Evolutionary conservation across 2,888 invertebrate genomes (phyloP), one percentile per base, ranked within the genome.

Genomic region (Ypsolopha sequella): DNA sequence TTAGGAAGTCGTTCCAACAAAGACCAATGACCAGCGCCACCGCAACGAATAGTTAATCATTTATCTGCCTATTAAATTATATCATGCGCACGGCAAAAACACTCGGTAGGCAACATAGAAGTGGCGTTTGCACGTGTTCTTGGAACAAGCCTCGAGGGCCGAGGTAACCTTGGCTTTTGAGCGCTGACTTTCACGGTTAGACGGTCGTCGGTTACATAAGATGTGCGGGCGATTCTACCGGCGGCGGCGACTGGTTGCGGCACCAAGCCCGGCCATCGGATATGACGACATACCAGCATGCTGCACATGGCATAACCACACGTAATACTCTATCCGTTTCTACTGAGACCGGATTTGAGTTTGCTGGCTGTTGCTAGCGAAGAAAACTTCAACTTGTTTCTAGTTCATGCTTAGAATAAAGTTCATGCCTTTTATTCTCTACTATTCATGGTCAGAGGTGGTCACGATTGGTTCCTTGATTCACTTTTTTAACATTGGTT

Each of bases 171-270:
- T 86, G 86, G 85, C 82, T 84, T 84, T 85, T 84, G 82, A 84
- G 78, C 77, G 80, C 78, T 73, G 77, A 85, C 86, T 86, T 86
- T 86, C 86, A 86, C 85, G 86, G 85, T 86, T 85, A 84, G 84
- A 79, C 80, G 76, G 80, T 66, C 73, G 78, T 60, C 60, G 61
- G 70, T 81, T 84, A 82, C 78, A 80, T 82, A 81, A 85, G 84
- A 80, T 79, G 80, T 64, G 72, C 75, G 69, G 60, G 64, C 66
- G 63, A 60, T 62, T 61, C 53, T 38, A 43, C 60, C 64, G 62
- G 60, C 68, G 67, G 39, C 24, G 24, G 24, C 34, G 44, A 10
- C 41, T 11, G 39, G 47, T 48, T 52, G 36, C 14, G 9, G 48
- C 48, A 38, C 63, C 66, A 24, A 24, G 65, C 64, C 65, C 61